phyloP scores from a whole-genome alignment of 2,113 vertebrate genomes.

The Notothenia rossii region DNA sequence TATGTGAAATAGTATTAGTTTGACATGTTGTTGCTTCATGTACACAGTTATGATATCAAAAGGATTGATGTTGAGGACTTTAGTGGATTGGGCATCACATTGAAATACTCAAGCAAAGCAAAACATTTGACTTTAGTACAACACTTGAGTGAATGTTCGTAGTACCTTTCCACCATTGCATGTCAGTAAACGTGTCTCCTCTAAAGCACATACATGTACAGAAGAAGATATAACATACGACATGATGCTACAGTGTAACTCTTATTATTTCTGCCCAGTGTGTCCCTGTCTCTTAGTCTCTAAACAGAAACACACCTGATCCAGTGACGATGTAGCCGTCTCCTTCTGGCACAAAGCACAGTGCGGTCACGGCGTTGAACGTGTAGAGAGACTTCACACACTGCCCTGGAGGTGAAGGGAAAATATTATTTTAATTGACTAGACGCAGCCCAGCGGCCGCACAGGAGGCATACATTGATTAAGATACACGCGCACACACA shows the following conservation, averaged over 20 bases:
- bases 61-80: too few species aligned
- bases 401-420: slow-evolving; percentile 75
- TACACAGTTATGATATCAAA: too few species aligned
- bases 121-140: too few species aligned
- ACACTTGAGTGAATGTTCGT: too few species aligned
- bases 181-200: slow-evolving; percentile 5
- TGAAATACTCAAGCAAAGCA: too few species aligned
- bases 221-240: background rate
- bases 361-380: slow-evolving; percentile 82
- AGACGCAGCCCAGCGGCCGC: slow-evolving; percentile 30
- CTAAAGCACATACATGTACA: background rate
- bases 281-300: background rate
- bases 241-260: background rate
- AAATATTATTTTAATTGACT: slow-evolving; percentile 61
- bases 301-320: slow-evolving; percentile 77
- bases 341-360: slow-evolving; percentile 83
- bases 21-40: too few species aligned
- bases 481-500: background rate
- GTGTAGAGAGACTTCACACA: slow-evolving; percentile 87
- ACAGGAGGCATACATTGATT: slow-evolving; percentile 47
- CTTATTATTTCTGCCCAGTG: background rate
- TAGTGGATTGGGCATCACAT: too few species aligned
- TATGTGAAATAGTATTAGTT: too few species aligned
- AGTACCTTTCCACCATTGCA: background rate
- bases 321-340: slow-evolving; percentile 83